Evolutionary conservation across 1,140 invertebrate species (phyloP).

Genomic region (Polypedilum pembai): DNA sequence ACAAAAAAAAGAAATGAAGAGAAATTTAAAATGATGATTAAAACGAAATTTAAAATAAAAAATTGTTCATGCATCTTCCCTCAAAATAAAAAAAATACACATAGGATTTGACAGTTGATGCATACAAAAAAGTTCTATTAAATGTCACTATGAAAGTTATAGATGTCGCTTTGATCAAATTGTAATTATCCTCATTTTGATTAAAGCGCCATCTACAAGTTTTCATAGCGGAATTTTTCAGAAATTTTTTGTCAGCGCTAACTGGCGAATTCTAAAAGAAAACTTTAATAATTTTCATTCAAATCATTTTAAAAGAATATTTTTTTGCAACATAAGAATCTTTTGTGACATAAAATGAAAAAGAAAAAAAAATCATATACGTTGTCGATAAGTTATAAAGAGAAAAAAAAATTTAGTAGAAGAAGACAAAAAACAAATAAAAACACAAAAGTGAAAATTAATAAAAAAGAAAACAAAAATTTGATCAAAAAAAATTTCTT

Average conservation of each 20-base stretch:
- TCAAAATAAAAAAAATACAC: too few relatives aligned
- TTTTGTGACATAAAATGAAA: neutral
- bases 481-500: slow-evolving; percentile 24
- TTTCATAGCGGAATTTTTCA: too few relatives aligned
- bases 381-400: slow-evolving; percentile 2
- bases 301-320: neutral
- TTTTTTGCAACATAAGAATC: neutral
- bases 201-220: too few relatives aligned
- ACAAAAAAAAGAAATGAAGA: neutral
- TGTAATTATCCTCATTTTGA: too few relatives aligned
- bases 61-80: neutral
- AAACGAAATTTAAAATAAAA: too few relatives aligned
- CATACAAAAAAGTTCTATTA: too few relatives aligned
- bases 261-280: too few relatives aligned
- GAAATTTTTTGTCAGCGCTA: too few relatives aligned
- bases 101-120: too few relatives aligned
- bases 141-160: too few relatives aligned
- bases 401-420: neutral
- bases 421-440: neutral
- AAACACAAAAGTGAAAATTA: neutral
- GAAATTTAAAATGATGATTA: neutral
- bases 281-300: slow-evolving; percentile 9
- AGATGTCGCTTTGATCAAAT: too few relatives aligned
- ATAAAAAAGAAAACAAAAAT: slow-evolving; percentile 17
- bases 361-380: neutral